phyloP scores from a whole-genome alignment of 2,888 invertebrate species.

The Lottia scabra region DNA sequence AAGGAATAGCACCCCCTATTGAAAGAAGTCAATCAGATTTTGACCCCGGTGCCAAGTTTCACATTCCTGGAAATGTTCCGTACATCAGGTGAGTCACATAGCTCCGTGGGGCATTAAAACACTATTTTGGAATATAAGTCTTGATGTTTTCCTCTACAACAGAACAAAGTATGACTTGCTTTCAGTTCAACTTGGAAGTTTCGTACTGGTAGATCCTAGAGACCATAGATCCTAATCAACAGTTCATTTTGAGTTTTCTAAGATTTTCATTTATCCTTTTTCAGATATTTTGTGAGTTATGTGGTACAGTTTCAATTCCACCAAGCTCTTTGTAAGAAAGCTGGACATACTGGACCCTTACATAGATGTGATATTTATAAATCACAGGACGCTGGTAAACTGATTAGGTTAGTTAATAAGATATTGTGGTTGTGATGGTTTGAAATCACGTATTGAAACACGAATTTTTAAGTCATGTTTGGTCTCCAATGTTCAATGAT shows the following conservation, averaged over 20 bases:
- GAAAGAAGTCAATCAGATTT: constrained; percentile 18
- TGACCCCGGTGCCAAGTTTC: constrained; percentile 25
- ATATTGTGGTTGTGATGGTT: too few relatives aligned
- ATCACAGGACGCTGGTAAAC: constrained; percentile 83
- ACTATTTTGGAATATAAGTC: too few relatives aligned
- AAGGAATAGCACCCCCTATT: constrained; percentile 25
- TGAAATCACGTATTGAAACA: too few relatives aligned
- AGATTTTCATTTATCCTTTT: background rate
- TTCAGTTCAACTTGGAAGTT: too few relatives aligned
- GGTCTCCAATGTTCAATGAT: too few relatives aligned
- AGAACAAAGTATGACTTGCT: too few relatives aligned
- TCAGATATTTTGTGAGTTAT: constrained; percentile 89
- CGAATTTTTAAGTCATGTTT: too few relatives aligned
- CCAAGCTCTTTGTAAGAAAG: constrained; percentile 82
- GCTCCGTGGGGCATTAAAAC: background rate
- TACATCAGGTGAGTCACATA: constrained; percentile 12
- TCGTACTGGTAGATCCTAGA: too few relatives aligned
- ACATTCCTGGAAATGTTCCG: constrained; percentile 14
- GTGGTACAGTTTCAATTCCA: constrained; percentile 94
- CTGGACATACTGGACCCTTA: constrained; percentile 81
- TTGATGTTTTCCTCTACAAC: too few relatives aligned
- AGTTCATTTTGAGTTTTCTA: background rate
- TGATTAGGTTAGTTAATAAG: background rate
- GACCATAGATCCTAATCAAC: too few relatives aligned
- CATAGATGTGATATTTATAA: constrained; percentile 92